Base-by-base conservation (phyloP, 2,113 vertebrate species). In the Columba janthina region DNA sequence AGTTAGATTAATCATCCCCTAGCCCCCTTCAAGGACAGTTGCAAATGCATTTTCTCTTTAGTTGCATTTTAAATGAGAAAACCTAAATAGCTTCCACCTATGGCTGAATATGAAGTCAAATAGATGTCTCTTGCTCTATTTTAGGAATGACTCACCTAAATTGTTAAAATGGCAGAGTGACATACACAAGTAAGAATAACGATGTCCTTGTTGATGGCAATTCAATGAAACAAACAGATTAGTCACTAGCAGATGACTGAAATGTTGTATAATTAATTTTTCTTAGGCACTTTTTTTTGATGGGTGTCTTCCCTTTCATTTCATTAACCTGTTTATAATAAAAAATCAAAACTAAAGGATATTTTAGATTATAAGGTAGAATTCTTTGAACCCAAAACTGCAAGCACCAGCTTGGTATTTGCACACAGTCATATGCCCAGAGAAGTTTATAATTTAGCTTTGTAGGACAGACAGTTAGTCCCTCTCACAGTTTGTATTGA, bases 71-170 rank as follows among this genome's bases (percentile, higher is more conserved):
- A 92, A 96, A 95, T 85, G 82, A 85, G 53, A 75, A 92, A 89
- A 60, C 7, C 24, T 75, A 94, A 92, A 74, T 90, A 26, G 7
- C 38, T 95, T 61, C 77, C 36, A 93, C 61, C 28, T 81, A 69
- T 32, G 2, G 28, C 10, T 34, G 75, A 95, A 86, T 69, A 78
- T 34, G 61, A 92, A 91, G 46, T 69, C 87, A 74, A 92, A 85
- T 71, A 72, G 28, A 82, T 61, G 36, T 57, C 31, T 81, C 40
- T 85, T 57, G 1, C 34, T 92, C 60, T 65, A 1, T 88, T 89
- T 96, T 92, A 18, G 67, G 72, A 19, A 91, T 95, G 93, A 95
- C 71, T 97, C 78, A 96, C n/a, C 74, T 62, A 72, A 87, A 80
- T 50, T 80, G 31, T 86, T 94, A 82, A 94, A 95, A 94, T 16